Base-by-base conservation (phyloP, 2,797 vertebrate species). In the Enteromius paludinosus region DNA sequence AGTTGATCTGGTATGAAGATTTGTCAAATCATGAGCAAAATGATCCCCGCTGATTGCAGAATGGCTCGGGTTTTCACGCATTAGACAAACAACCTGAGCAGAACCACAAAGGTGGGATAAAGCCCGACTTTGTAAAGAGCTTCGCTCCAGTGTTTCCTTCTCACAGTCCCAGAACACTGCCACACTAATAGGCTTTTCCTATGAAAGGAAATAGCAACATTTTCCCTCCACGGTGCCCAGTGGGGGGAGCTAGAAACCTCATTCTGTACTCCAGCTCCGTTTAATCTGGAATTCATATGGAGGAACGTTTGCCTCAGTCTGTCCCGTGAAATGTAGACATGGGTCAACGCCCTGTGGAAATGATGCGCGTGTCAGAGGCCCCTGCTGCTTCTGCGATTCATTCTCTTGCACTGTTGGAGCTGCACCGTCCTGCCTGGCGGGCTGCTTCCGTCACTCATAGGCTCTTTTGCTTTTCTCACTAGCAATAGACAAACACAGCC, bases 291-390 rank as follows among this genome's bases (percentile, higher is more conserved):
- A 90, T 89, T 90, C 83, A 86, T 87, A 86, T 83, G 87, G 89
- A 85, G 82, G 79, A 89, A 78, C 25, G 76, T 87, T 91, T 83
- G 81, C 83, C 68, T 85, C 83, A 85, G 83, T 89, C 83, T 88
- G 87, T 89, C 89, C 84, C 64, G 52, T 88, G 38, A 85, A 85
- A 80, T 59, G 68, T 64, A 84, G 43, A 78, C 70, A 87, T 79
- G 88, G 92, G 93, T 93, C 92, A 90, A 78, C 78, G 78, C 90
- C 88, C 87, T 28, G 81, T 86, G 88, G 90, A 92, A 92, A 91
- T 78, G 86, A 91, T 85, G 87, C 70, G 38, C 78, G 62, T 83
- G 81, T 83, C 83, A 73, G 85, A 81, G 85, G 87, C 87, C 81
- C 71, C 83, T 85, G 76, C 72, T 68, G 65, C 86, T 82, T 69